Percentiles rank a stretch among this genome's conserved stretches.
Conservation (phyloP, 2,113 vertebrate species). For the Sorex araneus region DNA sequence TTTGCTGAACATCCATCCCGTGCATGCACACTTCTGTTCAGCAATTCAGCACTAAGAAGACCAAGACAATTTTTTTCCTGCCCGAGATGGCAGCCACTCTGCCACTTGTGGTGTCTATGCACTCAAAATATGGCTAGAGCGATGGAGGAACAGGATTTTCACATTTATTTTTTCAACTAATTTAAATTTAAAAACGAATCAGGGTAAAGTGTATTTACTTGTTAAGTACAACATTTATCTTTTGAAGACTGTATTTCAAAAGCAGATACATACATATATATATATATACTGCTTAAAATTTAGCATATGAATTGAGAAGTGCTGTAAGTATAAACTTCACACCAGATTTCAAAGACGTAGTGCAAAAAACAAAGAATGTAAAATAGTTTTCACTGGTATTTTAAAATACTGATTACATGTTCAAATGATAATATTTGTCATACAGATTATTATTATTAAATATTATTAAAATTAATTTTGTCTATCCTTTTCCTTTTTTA, state of each 20-base stretch:
- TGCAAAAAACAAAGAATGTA: background rate
- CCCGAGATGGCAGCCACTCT: background rate
- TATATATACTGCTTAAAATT: constrained; percentile 20
- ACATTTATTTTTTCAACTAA: constrained; percentile 9
- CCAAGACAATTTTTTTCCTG: background rate
- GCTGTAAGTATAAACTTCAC: background rate
- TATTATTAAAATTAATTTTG: constrained; percentile 46
- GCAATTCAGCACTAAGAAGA: background rate
- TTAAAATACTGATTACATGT: constrained; percentile 26
- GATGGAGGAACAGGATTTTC: background rate
- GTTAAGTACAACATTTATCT: background rate
- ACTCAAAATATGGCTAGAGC: background rate
- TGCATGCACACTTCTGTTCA: background rate
- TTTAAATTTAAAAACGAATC: constrained; percentile 28
- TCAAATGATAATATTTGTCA: constrained; percentile 39
- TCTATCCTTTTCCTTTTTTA: background rate
- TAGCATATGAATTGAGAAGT: constrained; percentile 14
- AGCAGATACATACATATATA: too few species aligned
- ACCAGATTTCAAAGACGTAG: constrained; percentile 23
- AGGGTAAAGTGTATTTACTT: background rate
- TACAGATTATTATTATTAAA: background rate
- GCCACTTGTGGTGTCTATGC: accelerated
- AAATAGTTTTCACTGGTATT: constrained; percentile 23
- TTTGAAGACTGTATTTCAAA: background rate
- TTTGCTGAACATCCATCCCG: background rate